Evolutionary conservation across 2,797 vertebrate species (phyloP).

Genomic region (Alauda arvensis): DNA sequence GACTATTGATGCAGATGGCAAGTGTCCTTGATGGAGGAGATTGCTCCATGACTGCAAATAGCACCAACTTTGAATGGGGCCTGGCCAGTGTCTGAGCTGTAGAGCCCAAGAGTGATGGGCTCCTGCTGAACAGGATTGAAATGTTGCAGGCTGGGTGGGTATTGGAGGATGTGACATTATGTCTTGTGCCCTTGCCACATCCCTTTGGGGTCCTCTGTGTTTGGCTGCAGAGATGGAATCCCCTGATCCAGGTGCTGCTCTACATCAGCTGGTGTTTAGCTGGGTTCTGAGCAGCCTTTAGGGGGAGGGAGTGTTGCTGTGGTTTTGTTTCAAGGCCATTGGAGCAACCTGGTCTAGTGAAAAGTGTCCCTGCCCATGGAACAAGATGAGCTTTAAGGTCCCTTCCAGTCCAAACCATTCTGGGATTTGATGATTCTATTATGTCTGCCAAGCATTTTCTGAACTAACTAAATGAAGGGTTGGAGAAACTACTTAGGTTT

Average conservation of each 20-base stretch:
- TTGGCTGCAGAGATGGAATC: background rate
- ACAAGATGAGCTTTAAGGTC: background rate
- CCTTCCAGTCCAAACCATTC: background rate
- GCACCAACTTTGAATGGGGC: background rate
- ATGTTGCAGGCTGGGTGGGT: background rate
- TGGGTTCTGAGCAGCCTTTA: background rate
- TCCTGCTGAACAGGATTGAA: background rate
- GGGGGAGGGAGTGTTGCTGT: background rate
- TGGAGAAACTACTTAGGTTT: background rate
- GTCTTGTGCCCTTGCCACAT: background rate
- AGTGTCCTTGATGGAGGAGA: background rate
- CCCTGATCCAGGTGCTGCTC: background rate
- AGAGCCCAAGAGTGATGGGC: background rate
- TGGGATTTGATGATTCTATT: background rate
- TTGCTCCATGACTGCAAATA: background rate
- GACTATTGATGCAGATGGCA: too few species aligned
- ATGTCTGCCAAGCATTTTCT: background rate
- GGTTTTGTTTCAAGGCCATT: background rate
- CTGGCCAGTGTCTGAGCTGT: background rate
- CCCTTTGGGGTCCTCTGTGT: background rate
- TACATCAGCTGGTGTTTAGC: background rate
- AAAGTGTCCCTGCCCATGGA: background rate
- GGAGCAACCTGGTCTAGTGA: background rate
- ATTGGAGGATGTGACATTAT: background rate
- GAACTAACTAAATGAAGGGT: background rate